Base-by-base conservation (phyloP, 1,140 invertebrate species). In the Brachionus koreanus region DNA sequence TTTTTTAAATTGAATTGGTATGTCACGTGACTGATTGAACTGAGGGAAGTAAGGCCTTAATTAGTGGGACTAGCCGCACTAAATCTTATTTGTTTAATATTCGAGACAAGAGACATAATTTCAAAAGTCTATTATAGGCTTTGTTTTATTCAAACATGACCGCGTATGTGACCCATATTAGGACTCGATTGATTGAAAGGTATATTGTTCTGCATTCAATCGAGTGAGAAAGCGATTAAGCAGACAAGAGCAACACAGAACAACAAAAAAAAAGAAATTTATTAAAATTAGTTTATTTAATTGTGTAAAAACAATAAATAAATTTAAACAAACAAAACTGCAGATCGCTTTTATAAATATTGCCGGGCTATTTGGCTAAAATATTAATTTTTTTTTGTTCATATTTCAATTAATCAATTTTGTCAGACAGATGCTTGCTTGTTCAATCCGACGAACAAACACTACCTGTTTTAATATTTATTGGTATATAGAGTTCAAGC, bases 301-400 rank as follows among this genome's bases (percentile, higher is more conserved):
- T 57, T 57, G 49, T 57, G 49, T 57, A 57, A 57, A 57, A 57
- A 57, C 49, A 57, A 57, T 57, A 57, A 57, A 57, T 57, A 57
- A 57, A 19, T 57, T 57, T 57, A 19, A 19, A 57, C 49, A 57
- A 57, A 57, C 49, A 57, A 57, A 57, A 16, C 49, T 19, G 49
- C 49, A 57, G 49, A 57, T 57, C 49, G 49, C 49, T 57, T 57
- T 57, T 7, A 57, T 19, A 57, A 57, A 57, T 19, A 57, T 57
- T 19, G 19, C 19, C 49, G 49, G 49, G 49, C 49, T 57, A 57
- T 57, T 57, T 57, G 49, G 49, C 16, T 57, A 19, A 57, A 57
- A 57, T 57, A 57, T 57, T 57, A 57, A 57, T 57, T 49, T 49
- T n/a, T 46, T n/a, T 12, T n/a, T n/a, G n/a, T n/a, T 46, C 6